Conservation (phyloP, 2,797 vertebrate genomes). For the Myripristis murdjan region DNA sequence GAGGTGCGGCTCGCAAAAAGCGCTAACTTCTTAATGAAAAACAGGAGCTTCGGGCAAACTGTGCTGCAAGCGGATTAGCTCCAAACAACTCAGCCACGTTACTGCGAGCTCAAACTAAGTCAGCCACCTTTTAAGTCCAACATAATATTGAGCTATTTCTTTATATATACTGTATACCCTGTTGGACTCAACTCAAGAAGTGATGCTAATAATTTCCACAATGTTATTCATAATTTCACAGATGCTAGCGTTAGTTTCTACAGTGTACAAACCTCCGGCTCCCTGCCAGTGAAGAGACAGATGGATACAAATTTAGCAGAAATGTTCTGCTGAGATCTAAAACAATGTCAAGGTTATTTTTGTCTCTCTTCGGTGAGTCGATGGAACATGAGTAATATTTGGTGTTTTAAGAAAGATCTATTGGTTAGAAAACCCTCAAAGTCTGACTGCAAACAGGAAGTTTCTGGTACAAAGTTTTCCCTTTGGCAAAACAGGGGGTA, state of each 20-base stretch:
- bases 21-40: constrained; percentile 42
- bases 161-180: constrained; percentile 4
- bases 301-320: constrained; percentile 77
- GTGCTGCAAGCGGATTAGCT: constrained; percentile 48
- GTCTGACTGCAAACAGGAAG: constrained; percentile 66
- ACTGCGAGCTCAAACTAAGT: constrained; percentile 55
- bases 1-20: constrained; percentile 41
- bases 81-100: constrained; percentile 44
- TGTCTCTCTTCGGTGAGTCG: constrained; percentile 55
- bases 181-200: constrained; percentile 64
- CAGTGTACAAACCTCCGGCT: constrained; percentile 81
- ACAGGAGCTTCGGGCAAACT: constrained; percentile 34
- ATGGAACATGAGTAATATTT: constrained; percentile 72
- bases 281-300: constrained; percentile 79
- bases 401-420: constrained; percentile 78
- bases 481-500: constrained; percentile 87
- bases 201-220: constrained; percentile 47
- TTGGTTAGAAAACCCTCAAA: constrained; percentile 80
- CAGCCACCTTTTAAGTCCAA: constrained; percentile 62
- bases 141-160: constrained; percentile 1
- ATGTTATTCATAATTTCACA: constrained; percentile 33
- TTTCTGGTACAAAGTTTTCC: constrained; percentile 83
- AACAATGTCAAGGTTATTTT: constrained; percentile 66
- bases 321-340: constrained; percentile 67
- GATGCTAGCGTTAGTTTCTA: constrained; percentile 69